Evolutionary conservation across 2,888 invertebrate genomes (phyloP).

Genomic region (Linyphia triangularis): DNA sequence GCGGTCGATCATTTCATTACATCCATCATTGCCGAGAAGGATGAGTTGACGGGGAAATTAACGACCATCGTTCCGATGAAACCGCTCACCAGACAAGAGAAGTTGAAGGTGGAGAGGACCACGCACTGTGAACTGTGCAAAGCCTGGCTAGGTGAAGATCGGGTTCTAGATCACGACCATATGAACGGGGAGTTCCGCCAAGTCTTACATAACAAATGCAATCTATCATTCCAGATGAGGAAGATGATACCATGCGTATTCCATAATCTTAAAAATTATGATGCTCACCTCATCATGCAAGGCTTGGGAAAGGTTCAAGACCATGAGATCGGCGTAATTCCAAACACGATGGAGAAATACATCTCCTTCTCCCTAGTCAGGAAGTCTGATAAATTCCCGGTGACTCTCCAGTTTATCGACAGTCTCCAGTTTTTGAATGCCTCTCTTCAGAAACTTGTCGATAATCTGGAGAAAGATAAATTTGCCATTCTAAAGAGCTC

Average conservation of each 20-base stretch:
- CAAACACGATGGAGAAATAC: neutral
- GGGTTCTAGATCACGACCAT: constrained; percentile 11
- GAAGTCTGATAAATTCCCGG: too few relatives aligned
- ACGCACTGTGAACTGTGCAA: neutral
- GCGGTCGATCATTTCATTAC: neutral
- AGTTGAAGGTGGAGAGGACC: neutral
- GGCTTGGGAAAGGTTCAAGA: constrained; percentile 27
- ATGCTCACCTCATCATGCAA: constrained; percentile 48
- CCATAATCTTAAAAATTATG: constrained; percentile 22
- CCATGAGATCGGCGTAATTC: constrained; percentile 1
- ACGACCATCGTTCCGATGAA: neutral
- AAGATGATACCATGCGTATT: neutral
- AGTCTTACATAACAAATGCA: neutral
- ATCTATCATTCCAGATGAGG: neutral
- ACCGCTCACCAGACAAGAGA: neutral
- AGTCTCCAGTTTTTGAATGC: neutral
- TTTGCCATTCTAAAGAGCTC: constrained; percentile 34
- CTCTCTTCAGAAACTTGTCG: too few relatives aligned
- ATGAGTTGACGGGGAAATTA: neutral
- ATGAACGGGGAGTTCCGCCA: neutral
- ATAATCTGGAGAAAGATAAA: neutral
- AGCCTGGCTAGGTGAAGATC: neutral
- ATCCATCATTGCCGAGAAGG: neutral
- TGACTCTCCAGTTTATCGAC: neutral
- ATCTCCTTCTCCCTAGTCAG: too few relatives aligned